Conservation (phyloP, 2,797 vertebrate genomes). For the Meda fulgida region DNA sequence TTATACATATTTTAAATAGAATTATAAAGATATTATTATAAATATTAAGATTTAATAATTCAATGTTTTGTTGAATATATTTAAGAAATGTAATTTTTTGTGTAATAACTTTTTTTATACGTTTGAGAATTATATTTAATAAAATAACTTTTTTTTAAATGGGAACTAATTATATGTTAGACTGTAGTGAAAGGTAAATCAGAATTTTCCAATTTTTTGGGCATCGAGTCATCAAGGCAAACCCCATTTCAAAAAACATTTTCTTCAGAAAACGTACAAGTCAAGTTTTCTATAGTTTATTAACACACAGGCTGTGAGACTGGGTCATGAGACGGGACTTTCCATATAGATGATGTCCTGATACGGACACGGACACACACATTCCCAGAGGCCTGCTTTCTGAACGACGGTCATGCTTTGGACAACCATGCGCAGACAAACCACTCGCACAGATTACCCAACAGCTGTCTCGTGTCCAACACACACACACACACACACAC, state of each 20-base stretch:
- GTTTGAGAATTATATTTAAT: neutral
- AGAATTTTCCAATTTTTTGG: neutral
- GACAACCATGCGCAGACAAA: neutral
- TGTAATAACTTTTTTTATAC: too few species aligned
- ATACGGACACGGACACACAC: neutral
- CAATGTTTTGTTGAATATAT: neutral
- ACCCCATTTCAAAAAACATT: neutral
- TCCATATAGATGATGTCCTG: neutral
- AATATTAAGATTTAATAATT: neutral
- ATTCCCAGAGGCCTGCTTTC: conserved; percentile 3
- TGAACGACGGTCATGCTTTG: neutral
- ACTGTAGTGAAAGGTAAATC: neutral
- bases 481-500: neutral
- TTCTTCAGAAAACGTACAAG: neutral
- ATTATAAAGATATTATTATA: neutral
- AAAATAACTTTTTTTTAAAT: neutral
- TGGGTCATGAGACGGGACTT: conserved; percentile 5
- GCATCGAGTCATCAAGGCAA: neutral
- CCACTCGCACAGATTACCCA: conserved; percentile 26
- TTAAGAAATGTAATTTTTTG: too few species aligned
- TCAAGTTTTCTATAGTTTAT: neutral
- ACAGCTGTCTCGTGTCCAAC: conserved; percentile 4
- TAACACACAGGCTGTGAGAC: neutral
- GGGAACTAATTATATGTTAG: neutral
- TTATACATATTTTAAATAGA: neutral